Evolutionary conservation across 2,797 vertebrate species (phyloP).

Genomic region (Ciconia nigra): DNA sequence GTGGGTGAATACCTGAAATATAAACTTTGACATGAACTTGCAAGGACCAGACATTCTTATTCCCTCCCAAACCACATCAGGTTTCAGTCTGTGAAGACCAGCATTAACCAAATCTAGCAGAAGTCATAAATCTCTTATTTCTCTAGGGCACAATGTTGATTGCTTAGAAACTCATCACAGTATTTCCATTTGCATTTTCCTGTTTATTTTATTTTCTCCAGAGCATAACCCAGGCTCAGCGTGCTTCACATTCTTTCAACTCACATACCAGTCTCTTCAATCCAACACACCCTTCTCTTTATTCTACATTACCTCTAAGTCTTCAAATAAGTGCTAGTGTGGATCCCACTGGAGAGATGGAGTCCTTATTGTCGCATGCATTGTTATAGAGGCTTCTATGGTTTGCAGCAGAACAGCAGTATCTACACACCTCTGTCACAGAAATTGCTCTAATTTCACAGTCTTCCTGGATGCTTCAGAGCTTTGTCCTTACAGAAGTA

Average conservation of each 20-base stretch:
- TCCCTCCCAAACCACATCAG: background rate
- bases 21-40: background rate
- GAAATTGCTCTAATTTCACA: background rate
- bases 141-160: background rate
- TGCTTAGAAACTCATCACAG: conserved; percentile 5
- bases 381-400: background rate
- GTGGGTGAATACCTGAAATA: background rate
- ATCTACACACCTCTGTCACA: background rate
- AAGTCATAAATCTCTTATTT: background rate
- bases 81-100: background rate
- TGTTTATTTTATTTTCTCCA: conserved; percentile 1
- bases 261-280: background rate
- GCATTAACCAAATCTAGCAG: background rate
- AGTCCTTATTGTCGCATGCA: background rate
- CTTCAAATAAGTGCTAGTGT: background rate
- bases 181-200: background rate
- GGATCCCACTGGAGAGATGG: background rate
- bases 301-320: background rate
- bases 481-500: background rate
- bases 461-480: background rate
- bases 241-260: background rate
- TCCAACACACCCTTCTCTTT: background rate
- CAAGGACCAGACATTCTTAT: background rate
- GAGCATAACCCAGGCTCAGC: background rate
- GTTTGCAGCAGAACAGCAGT: background rate